Evolutionary conservation across 2,113 vertebrate genomes (phyloP).

Genomic region (Hystrix brachyura): DNA sequence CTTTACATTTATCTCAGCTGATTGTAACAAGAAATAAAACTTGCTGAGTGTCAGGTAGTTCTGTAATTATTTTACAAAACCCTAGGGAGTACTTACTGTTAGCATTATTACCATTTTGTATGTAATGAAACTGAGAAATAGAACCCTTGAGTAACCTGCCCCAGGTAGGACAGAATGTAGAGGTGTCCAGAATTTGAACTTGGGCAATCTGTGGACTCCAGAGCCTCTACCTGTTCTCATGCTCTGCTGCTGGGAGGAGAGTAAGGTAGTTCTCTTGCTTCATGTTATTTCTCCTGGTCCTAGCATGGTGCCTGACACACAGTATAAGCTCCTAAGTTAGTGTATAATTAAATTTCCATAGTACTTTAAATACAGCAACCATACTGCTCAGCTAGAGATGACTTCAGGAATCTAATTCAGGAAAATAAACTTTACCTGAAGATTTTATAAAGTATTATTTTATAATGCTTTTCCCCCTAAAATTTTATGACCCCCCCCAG

Average conservation of each 20-base stretch:
- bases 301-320: not conserved
- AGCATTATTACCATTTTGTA: not conserved
- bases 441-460: conserved; percentile 26
- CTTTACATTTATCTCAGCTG: not conserved
- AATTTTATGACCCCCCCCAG: not conserved
- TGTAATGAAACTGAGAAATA: not conserved
- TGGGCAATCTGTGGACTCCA: not conserved
- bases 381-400: not conserved
- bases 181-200: conserved; percentile 19
- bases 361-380: not conserved
- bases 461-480: conserved; percentile 21
- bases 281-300: not conserved
- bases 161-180: not conserved
- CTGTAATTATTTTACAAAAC: conserved; percentile 55
- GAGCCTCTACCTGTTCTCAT: not conserved
- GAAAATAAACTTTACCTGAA: conserved; percentile 23
- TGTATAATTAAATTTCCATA: not conserved
- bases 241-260: conserved; percentile 2
- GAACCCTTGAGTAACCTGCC: not conserved
- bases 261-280: not conserved
- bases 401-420: conserved; percentile 22
- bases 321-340: not conserved
- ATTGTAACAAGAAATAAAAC: conserved; percentile 40
- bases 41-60: not conserved
- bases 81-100: not conserved